Evolutionary conservation across 2,888 invertebrate species (phyloP).

Genomic region (Liodrosophila aerea): DNA sequence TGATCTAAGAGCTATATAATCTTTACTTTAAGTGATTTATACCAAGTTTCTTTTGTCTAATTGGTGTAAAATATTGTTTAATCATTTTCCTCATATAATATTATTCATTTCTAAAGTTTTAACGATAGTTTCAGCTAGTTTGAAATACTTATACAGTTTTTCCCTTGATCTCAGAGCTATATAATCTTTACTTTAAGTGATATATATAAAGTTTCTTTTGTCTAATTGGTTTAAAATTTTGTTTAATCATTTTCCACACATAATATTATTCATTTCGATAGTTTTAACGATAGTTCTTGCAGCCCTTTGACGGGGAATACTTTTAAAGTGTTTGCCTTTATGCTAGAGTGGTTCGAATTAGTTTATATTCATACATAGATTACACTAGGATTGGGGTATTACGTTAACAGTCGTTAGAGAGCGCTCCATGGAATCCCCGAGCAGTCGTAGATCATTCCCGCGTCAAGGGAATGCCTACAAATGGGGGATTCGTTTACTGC

Average conservation of each 20-base stretch:
- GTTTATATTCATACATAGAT: constrained; percentile 66
- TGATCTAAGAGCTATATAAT: no score
- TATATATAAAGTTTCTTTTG: not conserved
- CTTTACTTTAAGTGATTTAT: not conserved
- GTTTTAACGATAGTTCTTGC: not conserved
- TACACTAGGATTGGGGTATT: constrained; percentile 67
- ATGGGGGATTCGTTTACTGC: constrained; percentile 50
- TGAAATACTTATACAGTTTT: no score
- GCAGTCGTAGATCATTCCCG: constrained; percentile 53
- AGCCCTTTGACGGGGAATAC: constrained; percentile 43
- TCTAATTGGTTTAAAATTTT: no score
- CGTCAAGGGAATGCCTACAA: constrained; percentile 52
- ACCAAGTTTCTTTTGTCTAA: no score
- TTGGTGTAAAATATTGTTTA: no score
- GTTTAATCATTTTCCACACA: no score
- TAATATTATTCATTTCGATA: not conserved
- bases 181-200: not conserved
- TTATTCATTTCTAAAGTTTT: no score
- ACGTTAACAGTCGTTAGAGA: constrained; percentile 64
- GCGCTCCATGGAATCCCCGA: constrained; percentile 36
- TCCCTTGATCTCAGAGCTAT: no score
- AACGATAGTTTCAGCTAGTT: no score
- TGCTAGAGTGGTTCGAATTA: constrained; percentile 39
- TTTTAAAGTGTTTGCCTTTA: constrained; percentile 50
- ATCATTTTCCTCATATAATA: no score